Evolutionary conservation across 2,113 vertebrate species (phyloP).

Genomic region (Motacilla alba): DNA sequence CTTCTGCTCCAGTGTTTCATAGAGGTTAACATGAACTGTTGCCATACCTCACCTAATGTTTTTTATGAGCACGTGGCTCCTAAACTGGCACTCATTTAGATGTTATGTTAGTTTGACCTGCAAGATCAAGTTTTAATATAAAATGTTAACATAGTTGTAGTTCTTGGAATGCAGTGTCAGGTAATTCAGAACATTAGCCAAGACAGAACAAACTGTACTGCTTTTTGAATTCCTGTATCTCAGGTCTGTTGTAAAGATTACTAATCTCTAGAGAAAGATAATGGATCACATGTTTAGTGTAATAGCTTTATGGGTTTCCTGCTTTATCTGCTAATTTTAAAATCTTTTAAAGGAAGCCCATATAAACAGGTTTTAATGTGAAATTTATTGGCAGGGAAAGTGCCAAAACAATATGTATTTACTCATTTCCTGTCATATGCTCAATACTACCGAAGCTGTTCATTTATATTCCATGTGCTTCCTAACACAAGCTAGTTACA

Average conservation of each 20-base stretch:
- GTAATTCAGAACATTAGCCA: neutral
- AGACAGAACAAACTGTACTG: neutral
- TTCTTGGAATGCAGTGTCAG: neutral
- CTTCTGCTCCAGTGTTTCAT: neutral
- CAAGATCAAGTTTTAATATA: neutral
- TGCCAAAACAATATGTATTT: neutral
- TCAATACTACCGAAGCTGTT: neutral
- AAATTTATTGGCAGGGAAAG: neutral
- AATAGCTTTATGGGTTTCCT: neutral
- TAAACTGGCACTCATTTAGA: neutral
- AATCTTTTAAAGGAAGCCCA: neutral
- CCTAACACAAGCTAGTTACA: neutral
- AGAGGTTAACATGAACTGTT: neutral
- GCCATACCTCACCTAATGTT: neutral
- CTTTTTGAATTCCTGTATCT: neutral
- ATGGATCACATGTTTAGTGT: neutral
- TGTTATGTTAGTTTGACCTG: neutral
- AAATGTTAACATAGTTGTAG: neutral
- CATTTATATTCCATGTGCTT: neutral
- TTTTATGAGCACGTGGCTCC: neutral
- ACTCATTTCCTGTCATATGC: neutral
- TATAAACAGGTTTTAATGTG: neutral
- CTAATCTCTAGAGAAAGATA: neutral
- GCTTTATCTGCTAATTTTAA: neutral
- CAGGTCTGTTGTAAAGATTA: neutral